Conservation (phyloP, 2,888 invertebrate species). For the Platycheirus albimanus region DNA sequence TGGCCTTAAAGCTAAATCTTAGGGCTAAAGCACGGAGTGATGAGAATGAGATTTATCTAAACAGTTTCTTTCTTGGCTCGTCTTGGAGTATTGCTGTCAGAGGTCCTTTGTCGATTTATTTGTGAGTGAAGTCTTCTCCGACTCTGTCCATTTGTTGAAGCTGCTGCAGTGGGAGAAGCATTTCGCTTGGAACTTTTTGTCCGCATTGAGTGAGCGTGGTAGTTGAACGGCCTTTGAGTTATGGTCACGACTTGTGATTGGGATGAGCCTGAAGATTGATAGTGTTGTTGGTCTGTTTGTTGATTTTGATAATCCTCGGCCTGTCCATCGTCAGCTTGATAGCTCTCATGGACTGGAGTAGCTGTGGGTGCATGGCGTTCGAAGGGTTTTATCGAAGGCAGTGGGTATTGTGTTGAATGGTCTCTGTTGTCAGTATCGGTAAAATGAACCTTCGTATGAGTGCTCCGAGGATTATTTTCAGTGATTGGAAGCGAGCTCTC, state of each 20-base stretch:
- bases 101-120: slow-evolving; percentile 41
- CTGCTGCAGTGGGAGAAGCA: slow-evolving; percentile 63
- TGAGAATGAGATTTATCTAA: too few relatives aligned
- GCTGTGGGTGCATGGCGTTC: slow-evolving; percentile 76
- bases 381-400: slow-evolving; percentile 78
- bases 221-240: slow-evolving; percentile 80
- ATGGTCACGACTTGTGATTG: slow-evolving; percentile 75
- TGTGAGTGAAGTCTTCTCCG: slow-evolving; percentile 55
- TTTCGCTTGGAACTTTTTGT: slow-evolving; percentile 64
- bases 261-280: slow-evolving; percentile 53
- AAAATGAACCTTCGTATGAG: slow-evolving; percentile 82
- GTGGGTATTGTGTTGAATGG: slow-evolving; percentile 77
- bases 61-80: slow-evolving; percentile 70
- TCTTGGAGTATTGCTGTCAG: neutral
- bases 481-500: slow-evolving; percentile 75
- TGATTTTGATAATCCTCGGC: slow-evolving; percentile 37
- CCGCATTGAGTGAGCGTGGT: slow-evolving; percentile 78
- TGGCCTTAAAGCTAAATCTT: slow-evolving; percentile 41
- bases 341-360: slow-evolving; percentile 72
- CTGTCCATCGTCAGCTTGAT: slow-evolving; percentile 72
- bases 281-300: slow-evolving; percentile 26
- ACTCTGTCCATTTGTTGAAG: neutral
- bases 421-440: slow-evolving; percentile 76
- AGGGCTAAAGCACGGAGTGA: slow-evolving; percentile 75
- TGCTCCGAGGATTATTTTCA: slow-evolving; percentile 81